Evolutionary conservation across 2,888 invertebrate species (phyloP), one percentile per base, ranked within the genome.

Genomic region (Phymatocera aterrima): DNA sequence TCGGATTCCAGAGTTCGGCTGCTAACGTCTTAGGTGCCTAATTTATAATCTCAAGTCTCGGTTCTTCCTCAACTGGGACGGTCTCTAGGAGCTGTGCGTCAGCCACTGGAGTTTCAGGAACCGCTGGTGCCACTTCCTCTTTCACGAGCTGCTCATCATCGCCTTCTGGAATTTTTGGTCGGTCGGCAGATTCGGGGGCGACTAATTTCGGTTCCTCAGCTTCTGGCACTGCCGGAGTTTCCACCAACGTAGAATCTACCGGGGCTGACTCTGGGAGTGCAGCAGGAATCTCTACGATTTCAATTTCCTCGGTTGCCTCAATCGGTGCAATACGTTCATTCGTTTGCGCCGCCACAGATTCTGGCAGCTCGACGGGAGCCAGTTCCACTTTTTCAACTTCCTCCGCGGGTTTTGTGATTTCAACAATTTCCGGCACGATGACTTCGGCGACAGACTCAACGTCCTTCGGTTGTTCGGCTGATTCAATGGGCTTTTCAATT

Each of bases 1-100:
- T 6, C n/a, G 2, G 3, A 34, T 34, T 51, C 51, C 72, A 72
- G 31, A 31, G 72, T 43, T 72, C 34, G 15, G 68, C 21, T 54
- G 48, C 75, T 77, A 80, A 79, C n/a, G 79, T 77, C 15, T 81
- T 80, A 8, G 78, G 79, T 61, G 79, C 79, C 54, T 72, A 81
- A 37, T 78, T 74, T 31, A 77, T 77, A n/a, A 12, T 61, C 24
- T 72, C 57, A 46, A 64, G 57, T 21, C 43, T 78, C n/a, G 48
- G 18, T 43, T 65, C 79, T 21, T 64, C 72, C 18, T 74, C 74
- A 28, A 70, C 60, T 12, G 43, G 43, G 40, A 21, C 34, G 18
- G 28, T 43, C 34, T 57, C 34, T 28, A 31, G 12, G 4, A 18
- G 64, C 34, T 46, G 15, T 5, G 40, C 31, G n/a, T 15, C 12